Conservation (phyloP, 2,888 invertebrate genomes). For the Drosophila maculinotata region DNA sequence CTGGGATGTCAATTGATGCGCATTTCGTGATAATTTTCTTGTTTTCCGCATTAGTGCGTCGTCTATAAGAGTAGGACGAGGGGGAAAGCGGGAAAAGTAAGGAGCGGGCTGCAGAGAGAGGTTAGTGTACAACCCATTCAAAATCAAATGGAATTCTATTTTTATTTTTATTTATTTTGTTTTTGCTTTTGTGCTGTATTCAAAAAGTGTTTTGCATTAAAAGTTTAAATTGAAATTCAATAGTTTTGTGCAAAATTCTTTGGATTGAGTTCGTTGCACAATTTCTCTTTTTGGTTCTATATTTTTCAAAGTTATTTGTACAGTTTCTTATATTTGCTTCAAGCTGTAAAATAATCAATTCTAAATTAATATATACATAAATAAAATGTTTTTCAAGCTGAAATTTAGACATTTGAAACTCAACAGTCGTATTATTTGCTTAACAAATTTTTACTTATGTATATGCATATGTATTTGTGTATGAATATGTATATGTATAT, state of each 20-base stretch:
- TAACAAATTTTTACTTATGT: too few species aligned
- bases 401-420: too few species aligned
- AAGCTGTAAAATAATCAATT: too few species aligned
- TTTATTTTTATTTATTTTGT: slow-evolving; percentile 1
- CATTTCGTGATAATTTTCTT: slow-evolving; percentile 68
- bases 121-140: slow-evolving; percentile 29
- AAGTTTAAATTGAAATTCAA: slow-evolving; percentile 57
- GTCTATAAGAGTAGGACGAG: not conserved
- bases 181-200: slow-evolving; percentile 1
- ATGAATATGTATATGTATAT: not conserved
- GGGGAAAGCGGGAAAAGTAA: not conserved
- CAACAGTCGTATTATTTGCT: too few species aligned
- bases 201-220: slow-evolving; percentile 52
- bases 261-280: slow-evolving; percentile 19
- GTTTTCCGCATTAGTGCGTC: slow-evolving; percentile 63
- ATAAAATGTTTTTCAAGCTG: not conserved
- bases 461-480: too few species aligned
- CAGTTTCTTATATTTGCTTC: too few species aligned
- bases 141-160: slow-evolving; percentile 40
- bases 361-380: too few species aligned
- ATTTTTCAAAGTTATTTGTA: not conserved
- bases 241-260: slow-evolving; percentile 36
- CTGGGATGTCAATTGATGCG: slow-evolving; percentile 60
- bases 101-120: not conserved
- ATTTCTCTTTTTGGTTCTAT: not conserved